Evolutionary conservation across 1,140 invertebrate species (phyloP), one percentile per base, ranked within the genome.

Genomic region (Drosophila aff.): DNA sequence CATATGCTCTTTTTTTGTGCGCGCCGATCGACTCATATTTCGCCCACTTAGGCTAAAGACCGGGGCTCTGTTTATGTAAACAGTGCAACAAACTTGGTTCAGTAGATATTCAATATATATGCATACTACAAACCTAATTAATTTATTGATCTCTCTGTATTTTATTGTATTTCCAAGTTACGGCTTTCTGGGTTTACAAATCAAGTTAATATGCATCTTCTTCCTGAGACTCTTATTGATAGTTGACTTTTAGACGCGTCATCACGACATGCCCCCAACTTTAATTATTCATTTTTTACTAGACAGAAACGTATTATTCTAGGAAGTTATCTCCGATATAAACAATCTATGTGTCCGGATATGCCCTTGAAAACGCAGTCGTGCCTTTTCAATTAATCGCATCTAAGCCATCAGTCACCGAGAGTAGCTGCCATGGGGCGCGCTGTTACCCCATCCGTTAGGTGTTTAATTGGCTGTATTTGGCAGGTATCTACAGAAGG

Each of bases 321-420:
- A 57, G 53, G 18, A 57, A 57, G 36, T 38, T 8, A 26, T 53
- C 0, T 4, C 1, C 4, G 3, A 36, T 36, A 5, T 9, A 21
- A 21, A 9, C 21, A 55, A 15, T 21, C 9, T 55, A 36, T 38
- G 8, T 16, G 9, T 16, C 46, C 52, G 52, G 52, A 55, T 38
- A 55, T 57, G 21, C 33, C 52, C 33, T 38, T 55, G 52, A 6
- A 38, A 55, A 38, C 21, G 15, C 21, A 40, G 33, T 57, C 53
- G 33, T 57, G 53, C 21, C 23, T 52, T 38, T 28, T 44, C 38
- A 68, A 69, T 38, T 36, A 21, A 38, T 28, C 33, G 33, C 33
- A 16, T 31, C 40, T 4, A 16, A 49, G 15, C 53, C 53, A 57
- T 57, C 36, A 57, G 21, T 57, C 33, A 57, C 33, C 36, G 36